A percentile compares a stretch with the other conserved stretches of the same genome.
These are phyloP conservation scores for Neoitamus cyanurus DNA, from an alignment of 2,888 invertebrate genomes.

Conservation along the genomic window DNA sequence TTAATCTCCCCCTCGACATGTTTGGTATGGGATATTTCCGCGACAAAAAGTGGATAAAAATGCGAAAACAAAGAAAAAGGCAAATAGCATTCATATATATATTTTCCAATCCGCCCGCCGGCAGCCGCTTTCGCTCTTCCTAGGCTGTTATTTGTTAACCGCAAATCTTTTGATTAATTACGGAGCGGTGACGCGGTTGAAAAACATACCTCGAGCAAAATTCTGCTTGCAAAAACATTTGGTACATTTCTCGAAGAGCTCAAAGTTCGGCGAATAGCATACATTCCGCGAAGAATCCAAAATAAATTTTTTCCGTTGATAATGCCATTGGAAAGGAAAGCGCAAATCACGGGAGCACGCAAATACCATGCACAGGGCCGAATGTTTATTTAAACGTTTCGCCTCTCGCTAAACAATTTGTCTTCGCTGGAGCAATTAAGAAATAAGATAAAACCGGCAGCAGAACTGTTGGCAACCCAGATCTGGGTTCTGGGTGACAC, in stretches of 20 bases:
- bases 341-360: neutral
- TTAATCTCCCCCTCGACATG: neutral
- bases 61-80: neutral
- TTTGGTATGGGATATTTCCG: neutral
- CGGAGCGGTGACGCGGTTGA: neutral
- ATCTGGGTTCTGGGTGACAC: conserved; percentile 1
- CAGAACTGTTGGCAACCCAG: conserved; percentile 19
- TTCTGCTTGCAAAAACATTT: neutral
- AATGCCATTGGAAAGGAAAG: neutral
- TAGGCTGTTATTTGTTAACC: neutral
- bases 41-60: neutral
- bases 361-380: neutral
- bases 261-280: neutral
- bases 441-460: neutral
- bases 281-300: neutral
- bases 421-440: neutral
- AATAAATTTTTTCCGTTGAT: neutral
- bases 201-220: neutral
- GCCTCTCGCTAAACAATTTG: neutral
- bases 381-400: neutral
- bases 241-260: neutral
- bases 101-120: neutral
- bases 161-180: neutral
- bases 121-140: neutral
- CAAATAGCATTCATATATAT: neutral